Evolutionary conservation across 1,140 invertebrate genomes (phyloP), one percentile per base, ranked within the genome.

Genomic region (Venustaconcha ellipsiformis): DNA sequence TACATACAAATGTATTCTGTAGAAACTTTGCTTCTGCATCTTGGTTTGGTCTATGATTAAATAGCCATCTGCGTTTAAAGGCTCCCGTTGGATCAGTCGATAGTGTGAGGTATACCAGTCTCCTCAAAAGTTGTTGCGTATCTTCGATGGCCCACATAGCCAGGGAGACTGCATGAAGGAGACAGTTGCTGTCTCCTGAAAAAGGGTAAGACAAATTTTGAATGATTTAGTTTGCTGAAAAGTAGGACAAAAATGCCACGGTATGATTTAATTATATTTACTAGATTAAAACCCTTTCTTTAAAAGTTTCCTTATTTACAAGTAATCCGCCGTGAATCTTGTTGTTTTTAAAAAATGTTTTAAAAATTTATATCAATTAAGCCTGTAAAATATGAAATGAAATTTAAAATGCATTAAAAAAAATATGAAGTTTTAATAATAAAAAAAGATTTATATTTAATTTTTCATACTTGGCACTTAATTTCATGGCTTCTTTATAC

Each of bases 121-220:
- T 93, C 69, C 96, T 91, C 57, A 97, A 90, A 8, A 94, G 94
- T 63, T 96, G 89, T 59, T 94, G 90, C 80, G 94, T 91, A 87
- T 97, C 96, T 83, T 96, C 95, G 84, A 96, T 94, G 13, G 95
- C 95, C 93, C 95, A 97, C 84, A 96, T 94, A 1, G 94, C 92
- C 91, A 82, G 74, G 71, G 82, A 83, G 12, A 95, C 95, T 23
- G 96, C 95, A 89, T 97, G 96, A 0, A 96, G 92, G 17, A 97
- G 89, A 89, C 96, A 97, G 90, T 97, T 97, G 48, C 96, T 96
- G 92, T 97, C 96, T 2, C 95, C 93, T 83, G 91, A 2, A 79
- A 79, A 57, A 69, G 23, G 58, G 8, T 20, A 55, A n/a, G 17
- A 12, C 26, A 17, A 17, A 48, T 17, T 55, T 48, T 14, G 6